Conservation (phyloP, 1,140 invertebrate genomes). For the Brachionus rotundiformis region DNA sequence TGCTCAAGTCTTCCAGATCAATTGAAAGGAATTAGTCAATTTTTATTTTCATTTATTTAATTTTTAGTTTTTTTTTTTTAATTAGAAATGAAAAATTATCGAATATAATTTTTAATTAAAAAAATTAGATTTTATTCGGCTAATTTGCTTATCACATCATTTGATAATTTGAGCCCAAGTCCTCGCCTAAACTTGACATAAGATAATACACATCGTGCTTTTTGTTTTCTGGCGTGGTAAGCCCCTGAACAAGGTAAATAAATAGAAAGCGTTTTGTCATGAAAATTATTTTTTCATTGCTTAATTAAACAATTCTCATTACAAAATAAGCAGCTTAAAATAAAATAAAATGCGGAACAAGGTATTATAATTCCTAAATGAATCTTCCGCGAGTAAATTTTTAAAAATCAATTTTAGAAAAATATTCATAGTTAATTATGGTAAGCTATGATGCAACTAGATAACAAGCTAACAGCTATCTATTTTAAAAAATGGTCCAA, state of each 20-base stretch:
- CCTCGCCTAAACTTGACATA: background rate
- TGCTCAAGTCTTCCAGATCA: background rate
- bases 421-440: too few relatives aligned
- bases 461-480: too few relatives aligned
- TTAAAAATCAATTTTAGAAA: constrained; percentile 4
- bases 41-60: background rate
- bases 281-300: constrained; percentile 3
- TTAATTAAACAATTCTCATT: constrained; percentile 11
- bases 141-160: background rate
- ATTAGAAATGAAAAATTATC: background rate
- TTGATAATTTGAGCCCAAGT: background rate
- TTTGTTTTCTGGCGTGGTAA: background rate
- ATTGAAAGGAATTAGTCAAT: background rate
- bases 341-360: background rate
- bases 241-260: background rate
- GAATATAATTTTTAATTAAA: background rate
- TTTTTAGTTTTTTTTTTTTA: background rate
- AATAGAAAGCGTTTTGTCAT: background rate
- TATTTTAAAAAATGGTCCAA: background rate
- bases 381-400: constrained; percentile 1
- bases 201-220: background rate
- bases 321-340: background rate
- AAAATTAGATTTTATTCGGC: too few relatives aligned
- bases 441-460: background rate
- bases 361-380: constrained; percentile 9